Evolutionary conservation across 2,797 vertebrate genomes (phyloP), one percentile per base, ranked within the genome.

Genomic region (Helostoma temminkii): DNA sequence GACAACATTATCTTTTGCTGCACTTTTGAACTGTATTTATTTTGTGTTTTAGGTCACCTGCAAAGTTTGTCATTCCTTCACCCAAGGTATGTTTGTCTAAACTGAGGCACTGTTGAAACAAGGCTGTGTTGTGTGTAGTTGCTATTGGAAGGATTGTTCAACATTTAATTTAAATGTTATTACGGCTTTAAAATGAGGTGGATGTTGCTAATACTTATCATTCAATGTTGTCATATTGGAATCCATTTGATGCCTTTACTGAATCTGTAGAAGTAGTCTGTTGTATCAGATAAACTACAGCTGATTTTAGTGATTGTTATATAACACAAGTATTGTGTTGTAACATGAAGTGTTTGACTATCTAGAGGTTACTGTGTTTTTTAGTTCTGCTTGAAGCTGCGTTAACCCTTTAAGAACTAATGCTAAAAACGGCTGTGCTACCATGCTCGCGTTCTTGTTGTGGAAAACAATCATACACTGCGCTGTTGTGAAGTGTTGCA

Each of bases 11-110:
- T 26, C 5, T 49, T 65, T 62, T 9, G 14, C 22, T 46, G 9
- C 28, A 15, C 54, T 63, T 58, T 53, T 52, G 2, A 74, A 71
- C 34, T 28, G 12, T 69, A 3, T n/a, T 11, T 43, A 66, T 88
- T 64, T 89, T 80, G 72, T 88, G 81, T 88, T 79, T 79, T 78
- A 99, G 97, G 88, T 96, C 96, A 80, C 95, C 96, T 49, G 89
- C 82, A 48, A 96, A 97, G 90, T 91, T 92, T 85, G 90, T 88
- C 81, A 88, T 93, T 89, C 93, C 92, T 63, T 76, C 89, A 11
- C 76, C 89, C 62, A 92, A 95, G 95, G 97, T 98, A 93, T 89
- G 95, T 93, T 86, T 86, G 46, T 75, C 49, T 59, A 53, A 58
- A 63, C 34, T 50, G 10, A 42, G 52, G 7, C 42, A 36, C 39